These are phyloP conservation scores for Nylanderia fulva DNA, from an alignment of 1,140 invertebrate species.

Conservation along the genomic window DNA sequence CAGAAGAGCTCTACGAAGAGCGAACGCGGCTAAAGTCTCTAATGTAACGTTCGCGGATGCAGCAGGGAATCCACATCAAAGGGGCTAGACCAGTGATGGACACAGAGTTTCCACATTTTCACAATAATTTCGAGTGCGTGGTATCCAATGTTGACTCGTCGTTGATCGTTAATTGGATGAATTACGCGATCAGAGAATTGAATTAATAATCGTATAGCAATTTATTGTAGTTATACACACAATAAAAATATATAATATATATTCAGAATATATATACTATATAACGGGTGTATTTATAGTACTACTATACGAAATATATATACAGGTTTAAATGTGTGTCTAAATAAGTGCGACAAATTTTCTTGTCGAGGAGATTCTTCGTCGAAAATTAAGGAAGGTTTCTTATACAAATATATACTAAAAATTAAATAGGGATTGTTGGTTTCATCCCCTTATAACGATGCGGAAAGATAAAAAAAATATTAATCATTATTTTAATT, in stretches of 20 bases:
- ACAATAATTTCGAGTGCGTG: slow-evolving; percentile 30
- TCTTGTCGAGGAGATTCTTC: no score
- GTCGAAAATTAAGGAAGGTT: no score
- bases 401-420: no score
- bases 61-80: slow-evolving; percentile 15
- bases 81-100: slow-evolving; percentile 48
- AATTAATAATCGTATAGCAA: slow-evolving; percentile 55
- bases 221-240: slow-evolving; percentile 54
- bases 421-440: no score
- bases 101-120: slow-evolving; percentile 52
- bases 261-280: slow-evolving; percentile 45
- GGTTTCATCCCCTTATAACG: no score
- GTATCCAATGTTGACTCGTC: slow-evolving; percentile 5
- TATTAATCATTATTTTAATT: no score
- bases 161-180: slow-evolving; percentile 42
- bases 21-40: slow-evolving; percentile 10
- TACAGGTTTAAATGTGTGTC: no score
- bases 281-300: slow-evolving; percentile 22
- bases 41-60: slow-evolving; percentile 7
- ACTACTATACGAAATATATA: slow-evolving; percentile 18
- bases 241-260: slow-evolving; percentile 59
- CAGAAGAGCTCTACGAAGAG: slow-evolving; percentile 5
- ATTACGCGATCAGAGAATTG: slow-evolving; percentile 35
- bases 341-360: no score
- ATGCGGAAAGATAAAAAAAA: no score